Evolutionary conservation across 2,797 vertebrate genomes (phyloP).

Genomic region (Saxicola maurus): DNA sequence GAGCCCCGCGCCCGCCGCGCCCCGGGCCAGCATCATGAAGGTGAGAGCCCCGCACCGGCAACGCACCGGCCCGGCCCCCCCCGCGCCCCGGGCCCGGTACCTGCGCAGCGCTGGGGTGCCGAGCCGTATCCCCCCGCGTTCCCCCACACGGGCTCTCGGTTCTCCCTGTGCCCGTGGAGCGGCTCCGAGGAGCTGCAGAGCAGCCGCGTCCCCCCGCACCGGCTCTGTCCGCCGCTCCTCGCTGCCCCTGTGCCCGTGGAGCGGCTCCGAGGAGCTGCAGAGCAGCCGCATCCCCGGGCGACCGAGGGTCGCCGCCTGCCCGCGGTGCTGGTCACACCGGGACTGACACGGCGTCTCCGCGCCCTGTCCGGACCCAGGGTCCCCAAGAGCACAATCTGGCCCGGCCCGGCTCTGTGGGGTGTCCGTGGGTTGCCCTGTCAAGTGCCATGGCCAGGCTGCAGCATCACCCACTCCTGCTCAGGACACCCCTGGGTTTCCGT

Average conservation of each 20-base stretch:
- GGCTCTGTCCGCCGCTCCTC: neutral
- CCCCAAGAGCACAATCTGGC: neutral
- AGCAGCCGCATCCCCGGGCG: neutral
- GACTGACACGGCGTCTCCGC: neutral
- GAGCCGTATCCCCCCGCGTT: neutral
- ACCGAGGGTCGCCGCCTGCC: neutral
- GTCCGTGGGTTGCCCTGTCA: neutral
- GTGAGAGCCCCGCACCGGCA: slow-evolving; percentile 21
- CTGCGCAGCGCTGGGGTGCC: neutral
- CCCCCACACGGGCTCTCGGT: neutral
- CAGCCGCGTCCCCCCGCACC: neutral
- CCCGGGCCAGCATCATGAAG: slow-evolving; percentile 66
- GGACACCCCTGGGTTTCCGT: neutral
- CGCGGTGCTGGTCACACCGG: neutral
- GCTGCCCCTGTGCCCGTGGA: neutral
- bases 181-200: neutral
- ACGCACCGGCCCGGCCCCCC: neutral
- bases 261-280: neutral
- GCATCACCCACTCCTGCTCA: neutral
- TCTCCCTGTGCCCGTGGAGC: neutral
- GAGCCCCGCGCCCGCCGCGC: slow-evolving; percentile 28
- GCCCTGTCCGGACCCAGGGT: neutral
- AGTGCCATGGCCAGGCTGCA: neutral
- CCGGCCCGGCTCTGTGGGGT: neutral
- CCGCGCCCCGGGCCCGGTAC: neutral